A percentile compares a stretch with the other conserved stretches of the same genome.
phyloP scores from a whole-genome alignment of 2,797 vertebrate genomes.

The Hapalemur alaotrensis region DNA sequence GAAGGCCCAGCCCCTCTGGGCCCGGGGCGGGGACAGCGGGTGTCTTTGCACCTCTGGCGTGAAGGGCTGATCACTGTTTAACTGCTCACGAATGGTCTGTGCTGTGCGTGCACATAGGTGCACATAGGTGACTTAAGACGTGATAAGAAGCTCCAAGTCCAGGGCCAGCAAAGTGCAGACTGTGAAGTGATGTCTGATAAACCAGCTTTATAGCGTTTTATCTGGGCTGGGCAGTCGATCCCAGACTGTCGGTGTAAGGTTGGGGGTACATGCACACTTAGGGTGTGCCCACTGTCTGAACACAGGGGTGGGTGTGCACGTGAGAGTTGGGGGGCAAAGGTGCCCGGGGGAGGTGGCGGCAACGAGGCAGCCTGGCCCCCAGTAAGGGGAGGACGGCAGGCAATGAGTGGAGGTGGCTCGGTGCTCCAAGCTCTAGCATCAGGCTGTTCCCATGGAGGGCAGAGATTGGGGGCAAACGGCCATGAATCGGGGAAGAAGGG shows the following conservation, averaged over 20 bases:
- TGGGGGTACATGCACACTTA: rapidly evolving
- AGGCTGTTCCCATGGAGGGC: rapidly evolving
- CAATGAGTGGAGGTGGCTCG: rapidly evolving
- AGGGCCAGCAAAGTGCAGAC: too few species aligned
- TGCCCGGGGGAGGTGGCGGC: rapidly evolving
- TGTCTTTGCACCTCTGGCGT: background rate
- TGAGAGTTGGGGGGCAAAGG: background rate
- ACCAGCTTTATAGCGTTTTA: rapidly evolving
- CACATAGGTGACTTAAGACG: too few species aligned
- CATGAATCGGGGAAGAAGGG: rapidly evolving
- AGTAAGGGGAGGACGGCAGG: background rate
- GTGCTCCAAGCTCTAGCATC: rapidly evolving
- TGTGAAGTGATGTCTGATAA: background rate
- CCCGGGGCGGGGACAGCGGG: background rate
- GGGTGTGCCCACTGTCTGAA: background rate
- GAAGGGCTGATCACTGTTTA: background rate
- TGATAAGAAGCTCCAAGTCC: background rate
- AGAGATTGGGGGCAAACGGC: background rate
- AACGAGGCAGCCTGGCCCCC: background rate
- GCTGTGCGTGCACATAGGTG: too few species aligned
- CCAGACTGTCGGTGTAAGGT: rapidly evolving
- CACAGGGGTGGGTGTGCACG: rapidly evolving
- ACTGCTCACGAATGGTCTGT: too few species aligned
- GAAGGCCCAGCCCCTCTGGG: background rate
- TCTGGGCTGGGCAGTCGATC: background rate